Conservation (phyloP, 2,888 invertebrate species). For the Julus scanicus region DNA sequence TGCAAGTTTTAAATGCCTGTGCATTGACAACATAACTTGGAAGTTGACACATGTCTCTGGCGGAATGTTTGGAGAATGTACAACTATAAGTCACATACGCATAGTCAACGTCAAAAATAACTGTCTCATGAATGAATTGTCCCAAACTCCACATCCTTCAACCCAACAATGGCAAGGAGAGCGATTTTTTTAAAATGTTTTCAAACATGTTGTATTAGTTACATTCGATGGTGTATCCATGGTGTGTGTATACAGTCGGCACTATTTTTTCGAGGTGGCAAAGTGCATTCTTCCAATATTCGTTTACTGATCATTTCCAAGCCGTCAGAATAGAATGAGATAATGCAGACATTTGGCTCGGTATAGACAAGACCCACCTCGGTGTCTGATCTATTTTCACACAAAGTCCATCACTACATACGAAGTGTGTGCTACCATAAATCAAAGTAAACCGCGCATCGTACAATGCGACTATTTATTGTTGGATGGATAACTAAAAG, state of each 20-base stretch:
- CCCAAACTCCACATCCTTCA: too few species aligned
- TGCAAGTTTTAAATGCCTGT: too few species aligned
- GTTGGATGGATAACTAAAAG: slow-evolving; percentile 39
- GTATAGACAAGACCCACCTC: slow-evolving; percentile 42
- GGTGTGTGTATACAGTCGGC: background rate
- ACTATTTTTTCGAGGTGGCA: slow-evolving; percentile 4
- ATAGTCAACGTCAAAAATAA: too few species aligned
- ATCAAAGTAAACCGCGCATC: slow-evolving; percentile 26
- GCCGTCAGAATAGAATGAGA: background rate
- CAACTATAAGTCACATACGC: too few species aligned
- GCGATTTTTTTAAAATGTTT: too few species aligned
- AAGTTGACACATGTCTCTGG: too few species aligned
- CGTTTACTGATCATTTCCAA: slow-evolving; percentile 14
- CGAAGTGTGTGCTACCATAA: slow-evolving; percentile 36
- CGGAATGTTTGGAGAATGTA: too few species aligned
- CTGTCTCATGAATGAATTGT: too few species aligned
- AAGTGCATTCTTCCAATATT: slow-evolving; percentile 12
- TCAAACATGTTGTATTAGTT: too few species aligned
- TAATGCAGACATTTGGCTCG: slow-evolving; percentile 20
- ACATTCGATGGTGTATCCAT: too few species aligned
- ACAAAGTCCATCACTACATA: slow-evolving; percentile 15
- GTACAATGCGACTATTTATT: slow-evolving; percentile 36
- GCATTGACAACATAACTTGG: too few species aligned
- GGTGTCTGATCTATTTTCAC: slow-evolving; percentile 42
- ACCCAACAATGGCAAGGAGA: too few species aligned